Percentiles rank a stretch among this genome's conserved stretches.
phyloP scores from a whole-genome alignment of 2,113 vertebrate genomes.

The Plotosus lineatus region DNA sequence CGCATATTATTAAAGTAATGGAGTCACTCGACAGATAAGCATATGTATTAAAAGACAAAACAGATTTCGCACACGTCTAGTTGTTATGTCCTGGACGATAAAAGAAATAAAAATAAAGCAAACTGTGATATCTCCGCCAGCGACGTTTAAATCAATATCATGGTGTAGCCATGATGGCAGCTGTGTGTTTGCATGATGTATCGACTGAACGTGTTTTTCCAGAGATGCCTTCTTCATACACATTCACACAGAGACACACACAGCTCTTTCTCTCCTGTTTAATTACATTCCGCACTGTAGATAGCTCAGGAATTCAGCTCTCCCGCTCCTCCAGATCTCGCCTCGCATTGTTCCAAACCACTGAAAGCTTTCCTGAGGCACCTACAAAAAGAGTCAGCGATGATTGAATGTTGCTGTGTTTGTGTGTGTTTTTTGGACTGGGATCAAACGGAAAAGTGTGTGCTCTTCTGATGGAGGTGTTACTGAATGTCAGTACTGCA shows the following conservation, averaged over 20 bases:
- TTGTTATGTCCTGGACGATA: constrained; percentile 19
- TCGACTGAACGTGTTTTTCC: constrained; percentile 44
- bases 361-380: constrained; percentile 54
- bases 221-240: constrained; percentile 31
- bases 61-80: constrained; percentile 1
- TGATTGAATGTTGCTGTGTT: constrained; percentile 24
- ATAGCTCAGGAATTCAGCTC: constrained; percentile 71
- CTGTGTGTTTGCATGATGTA: constrained; percentile 32
- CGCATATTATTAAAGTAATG: constrained; percentile 5
- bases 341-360: constrained; percentile 62
- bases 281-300: constrained; percentile 72
- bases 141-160: constrained; percentile 23
- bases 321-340: constrained; percentile 48
- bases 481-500: background rate
- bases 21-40: constrained; percentile 19
- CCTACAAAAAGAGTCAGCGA: constrained; percentile 11
- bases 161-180: constrained; percentile 27
- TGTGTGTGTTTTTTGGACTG: background rate
- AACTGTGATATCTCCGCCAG: background rate
- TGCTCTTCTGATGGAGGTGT: background rate
- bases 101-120: background rate
- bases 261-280: constrained; percentile 55
- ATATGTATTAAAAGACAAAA: constrained; percentile 15
- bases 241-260: constrained; percentile 38
- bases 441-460: background rate